Evolutionary conservation across 2,113 vertebrate genomes (phyloP).

Genomic region (Alethe diademata): DNA sequence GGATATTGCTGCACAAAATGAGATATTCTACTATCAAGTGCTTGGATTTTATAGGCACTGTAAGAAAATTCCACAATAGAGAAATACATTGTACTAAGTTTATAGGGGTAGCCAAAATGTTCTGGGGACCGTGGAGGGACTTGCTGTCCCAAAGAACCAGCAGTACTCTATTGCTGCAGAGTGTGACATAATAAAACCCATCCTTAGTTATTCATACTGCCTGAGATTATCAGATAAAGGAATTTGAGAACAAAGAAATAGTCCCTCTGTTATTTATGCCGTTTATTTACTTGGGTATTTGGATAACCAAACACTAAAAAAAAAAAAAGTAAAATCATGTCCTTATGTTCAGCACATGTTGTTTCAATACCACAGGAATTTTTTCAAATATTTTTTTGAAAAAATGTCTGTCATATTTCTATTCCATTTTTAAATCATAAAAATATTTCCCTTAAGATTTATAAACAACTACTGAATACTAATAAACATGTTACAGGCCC

Average conservation of each 20-base stretch:
- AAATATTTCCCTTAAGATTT: constrained; percentile 33
- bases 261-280: constrained; percentile 4
- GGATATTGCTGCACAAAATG: constrained; percentile 4
- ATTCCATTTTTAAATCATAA: constrained; percentile 11
- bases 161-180: not conserved
- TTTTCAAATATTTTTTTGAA: not conserved
- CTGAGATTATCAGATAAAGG: constrained; percentile 39
- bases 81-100: constrained; percentile 31
- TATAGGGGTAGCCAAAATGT: constrained; percentile 36
- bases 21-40: not conserved
- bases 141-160: constrained; percentile 25
- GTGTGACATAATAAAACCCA: constrained; percentile 47
- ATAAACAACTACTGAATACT: constrained; percentile 14
- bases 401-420: constrained; percentile 27
- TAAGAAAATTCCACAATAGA: constrained; percentile 19
- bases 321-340: not conserved
- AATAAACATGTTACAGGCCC: not conserved
- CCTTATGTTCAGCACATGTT: constrained; percentile 18
- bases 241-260: constrained; percentile 48
- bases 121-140: not conserved
- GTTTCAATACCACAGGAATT: not conserved
- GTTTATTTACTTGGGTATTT: constrained; percentile 36
- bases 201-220: constrained; percentile 47
- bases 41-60: constrained; percentile 30
- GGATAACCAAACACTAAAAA: not conserved